These are phyloP conservation scores for Tenthredo distinguenda DNA, from an alignment of 2,888 invertebrate genomes.

Conservation along the genomic window DNA sequence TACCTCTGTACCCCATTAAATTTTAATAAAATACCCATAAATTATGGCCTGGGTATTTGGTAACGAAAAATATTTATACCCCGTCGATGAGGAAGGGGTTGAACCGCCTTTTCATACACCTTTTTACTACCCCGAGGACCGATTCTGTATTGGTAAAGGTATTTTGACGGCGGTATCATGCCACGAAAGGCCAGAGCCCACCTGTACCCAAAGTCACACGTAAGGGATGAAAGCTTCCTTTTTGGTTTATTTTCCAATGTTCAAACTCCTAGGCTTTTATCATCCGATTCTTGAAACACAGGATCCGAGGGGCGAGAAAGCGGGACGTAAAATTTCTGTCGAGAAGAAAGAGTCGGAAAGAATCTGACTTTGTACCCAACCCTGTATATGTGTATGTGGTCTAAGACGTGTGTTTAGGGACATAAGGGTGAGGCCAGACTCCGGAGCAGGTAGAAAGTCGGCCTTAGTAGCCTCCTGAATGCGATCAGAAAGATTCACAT, in stretches of 20 bases:
- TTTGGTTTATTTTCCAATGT: not conserved
- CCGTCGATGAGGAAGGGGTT: conserved; percentile 68
- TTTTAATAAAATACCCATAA: conserved; percentile 76
- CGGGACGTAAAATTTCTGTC: not conserved
- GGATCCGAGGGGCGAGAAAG: not conserved
- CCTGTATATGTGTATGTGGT: not conserved
- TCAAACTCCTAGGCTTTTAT: not conserved
- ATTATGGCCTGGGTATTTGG: conserved; percentile 64
- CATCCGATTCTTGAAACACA: not conserved
- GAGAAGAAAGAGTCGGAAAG: not conserved
- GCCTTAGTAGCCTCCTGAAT: not conserved
- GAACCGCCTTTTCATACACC: conserved; percentile 54
- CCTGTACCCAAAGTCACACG: not conserved
- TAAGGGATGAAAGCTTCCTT: not conserved
- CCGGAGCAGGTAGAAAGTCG: conserved; percentile 21
- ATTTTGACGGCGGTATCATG: conserved; percentile 31
- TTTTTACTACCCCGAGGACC: conserved; percentile 52
- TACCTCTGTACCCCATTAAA: conserved; percentile 55
- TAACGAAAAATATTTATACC: conserved; percentile 71
- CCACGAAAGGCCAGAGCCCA: conserved; percentile 10
- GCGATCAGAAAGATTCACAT: conserved; percentile 20
- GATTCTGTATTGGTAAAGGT: conserved; percentile 42
- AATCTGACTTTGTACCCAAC: not conserved
- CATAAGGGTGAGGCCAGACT: not conserved
- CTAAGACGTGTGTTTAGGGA: not conserved